These are phyloP conservation scores for Strigamia crassipes DNA, from an alignment of 2,888 invertebrate genomes.

Conservation along the genomic window DNA sequence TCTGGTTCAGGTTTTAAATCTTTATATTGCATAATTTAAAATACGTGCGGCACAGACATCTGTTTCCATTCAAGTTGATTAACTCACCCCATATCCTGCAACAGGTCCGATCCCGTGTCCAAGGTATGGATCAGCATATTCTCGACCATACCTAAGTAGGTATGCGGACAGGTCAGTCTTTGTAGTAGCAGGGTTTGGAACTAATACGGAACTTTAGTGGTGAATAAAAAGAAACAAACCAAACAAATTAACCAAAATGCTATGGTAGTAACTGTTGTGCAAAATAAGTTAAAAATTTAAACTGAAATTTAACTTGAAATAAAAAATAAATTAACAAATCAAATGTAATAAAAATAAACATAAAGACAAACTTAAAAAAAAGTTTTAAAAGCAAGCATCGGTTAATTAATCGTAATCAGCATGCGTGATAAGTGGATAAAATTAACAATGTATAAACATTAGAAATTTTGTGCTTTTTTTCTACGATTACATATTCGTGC, in stretches of 20 bases:
- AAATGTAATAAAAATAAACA: background rate
- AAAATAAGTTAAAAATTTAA: background rate
- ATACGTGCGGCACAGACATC: background rate
- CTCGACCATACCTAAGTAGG: slow-evolving; percentile 76
- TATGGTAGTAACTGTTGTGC: slow-evolving; percentile 46
- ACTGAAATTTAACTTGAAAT: background rate
- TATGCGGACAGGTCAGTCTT: slow-evolving; percentile 53
- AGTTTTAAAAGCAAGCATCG: background rate
- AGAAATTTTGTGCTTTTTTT: no score
- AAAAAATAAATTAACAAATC: background rate
- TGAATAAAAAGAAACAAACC: slow-evolving; percentile 50
- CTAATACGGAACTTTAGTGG: slow-evolving; percentile 54
- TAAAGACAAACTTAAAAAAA: background rate
- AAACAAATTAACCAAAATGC: slow-evolving; percentile 51
- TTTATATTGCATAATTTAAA: no score
- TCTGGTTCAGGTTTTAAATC: no score
- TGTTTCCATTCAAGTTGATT: background rate
- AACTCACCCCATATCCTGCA: slow-evolving; percentile 92
- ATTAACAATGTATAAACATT: no score
- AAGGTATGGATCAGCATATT: slow-evolving; percentile 86
- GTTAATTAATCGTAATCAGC: background rate
- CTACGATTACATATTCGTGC: background rate
- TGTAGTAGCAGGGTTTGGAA: slow-evolving; percentile 51
- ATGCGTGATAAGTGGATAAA: no score
- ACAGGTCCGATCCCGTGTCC: slow-evolving; percentile 94